These are phyloP conservation scores for Acanthopagrus latus DNA, from an alignment of 2,797 vertebrate genomes.

Conservation along the genomic window DNA sequence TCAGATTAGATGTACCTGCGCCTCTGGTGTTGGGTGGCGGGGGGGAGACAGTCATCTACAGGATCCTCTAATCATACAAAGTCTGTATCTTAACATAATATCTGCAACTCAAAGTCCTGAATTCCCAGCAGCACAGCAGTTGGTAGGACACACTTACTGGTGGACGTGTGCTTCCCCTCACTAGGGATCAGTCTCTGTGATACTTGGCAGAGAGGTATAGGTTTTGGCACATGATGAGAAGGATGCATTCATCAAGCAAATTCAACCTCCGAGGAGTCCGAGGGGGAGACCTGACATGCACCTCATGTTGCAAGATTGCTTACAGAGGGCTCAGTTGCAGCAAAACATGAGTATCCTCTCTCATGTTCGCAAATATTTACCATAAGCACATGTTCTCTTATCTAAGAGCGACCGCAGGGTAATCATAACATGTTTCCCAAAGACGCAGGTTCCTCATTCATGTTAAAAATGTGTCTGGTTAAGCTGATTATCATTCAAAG, in stretches of 20 bases:
- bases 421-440: slow-evolving; percentile 30
- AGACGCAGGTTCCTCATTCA: slow-evolving; percentile 7
- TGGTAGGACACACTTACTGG: slow-evolving; percentile 35
- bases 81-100: slow-evolving; percentile 20
- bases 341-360: slow-evolving; percentile 40
- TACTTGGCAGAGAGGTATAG: slow-evolving; percentile 71
- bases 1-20: slow-evolving; percentile 46
- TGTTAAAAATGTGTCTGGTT: slow-evolving; percentile 11
- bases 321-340: slow-evolving; percentile 34
- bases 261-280: slow-evolving; percentile 43
- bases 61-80: slow-evolving; percentile 1
- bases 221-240: slow-evolving; percentile 72
- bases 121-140: slow-evolving; percentile 36
- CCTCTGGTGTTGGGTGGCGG: background rate
- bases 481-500: background rate
- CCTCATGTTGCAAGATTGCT: slow-evolving; percentile 49
- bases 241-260: slow-evolving; percentile 70
- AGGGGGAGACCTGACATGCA: slow-evolving; percentile 52
- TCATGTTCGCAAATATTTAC: slow-evolving; percentile 62
- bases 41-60: background rate
- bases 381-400: slow-evolving; percentile 38
- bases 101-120: slow-evolving; percentile 30
- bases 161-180: slow-evolving; percentile 46
- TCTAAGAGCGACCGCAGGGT: slow-evolving; percentile 24
- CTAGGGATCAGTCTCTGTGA: slow-evolving; percentile 61